Evolutionary conservation across 2,113 vertebrate species (phyloP), one percentile per base, ranked within the genome.

Genomic region (Bos indicus): DNA sequence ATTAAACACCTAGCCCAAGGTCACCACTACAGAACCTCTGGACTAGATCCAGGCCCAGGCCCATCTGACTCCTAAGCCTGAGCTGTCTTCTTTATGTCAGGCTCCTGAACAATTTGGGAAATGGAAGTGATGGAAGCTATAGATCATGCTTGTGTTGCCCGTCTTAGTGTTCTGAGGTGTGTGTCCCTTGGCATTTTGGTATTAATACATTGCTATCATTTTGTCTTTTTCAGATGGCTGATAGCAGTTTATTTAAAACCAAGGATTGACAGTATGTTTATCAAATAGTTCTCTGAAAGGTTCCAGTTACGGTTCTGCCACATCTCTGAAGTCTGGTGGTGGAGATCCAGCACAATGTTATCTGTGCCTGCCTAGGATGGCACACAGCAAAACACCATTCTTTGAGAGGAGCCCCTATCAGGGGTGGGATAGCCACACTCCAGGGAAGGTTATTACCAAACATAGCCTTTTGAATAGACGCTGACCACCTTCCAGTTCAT

Each of bases 251-350:
- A 96, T 96, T 97, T 97, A 95, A 90, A 91, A 93, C 89, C 13
- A n/a, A 96, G 94, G 93, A 95, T 71, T 88, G 90, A 92, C 57
- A 86, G 90, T 97, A 52, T 98, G 87, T 95, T 97, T 97, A 97
- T 62, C 84, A 95, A 98, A 95, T 90, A 86, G 85, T 74, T 80
- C 94, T 94, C 92, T 88, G 84, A 96, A 97, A 96, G 54, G 40
- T 91, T 97, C 56, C 87, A 90, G 91, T 97, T 97, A 89, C 4
- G 28, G 78, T 95, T 96, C 80, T 0, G 12, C 57, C 46, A 51
- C 74, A 86, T 89, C 91, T 90, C 97, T 95, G 93, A 97, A 97
- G 93, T 59, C 60, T 54, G 52, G 91, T 71, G 93, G 54, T 94
- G 1, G 94, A 95, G 82, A 93, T 56, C 52, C 86, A 89, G 62